phyloP scores from a whole-genome alignment of 2,888 invertebrate genomes.

The Lumbricus terrestris region DNA sequence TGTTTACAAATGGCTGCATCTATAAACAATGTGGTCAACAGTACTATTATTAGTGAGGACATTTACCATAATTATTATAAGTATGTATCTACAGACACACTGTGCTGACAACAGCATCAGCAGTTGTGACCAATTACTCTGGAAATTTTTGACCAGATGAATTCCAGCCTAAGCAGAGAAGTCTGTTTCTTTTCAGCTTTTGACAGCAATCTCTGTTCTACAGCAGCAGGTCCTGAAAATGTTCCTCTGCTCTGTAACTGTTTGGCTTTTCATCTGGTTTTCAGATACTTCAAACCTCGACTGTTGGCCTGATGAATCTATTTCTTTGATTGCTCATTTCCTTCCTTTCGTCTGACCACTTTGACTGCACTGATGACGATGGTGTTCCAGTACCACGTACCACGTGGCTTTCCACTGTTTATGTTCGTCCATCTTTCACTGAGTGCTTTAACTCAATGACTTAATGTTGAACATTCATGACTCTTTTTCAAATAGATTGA shows the following conservation, averaged over 20 bases:
- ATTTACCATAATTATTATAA: neutral
- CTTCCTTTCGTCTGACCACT: neutral
- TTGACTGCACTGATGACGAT: neutral
- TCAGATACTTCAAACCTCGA: neutral
- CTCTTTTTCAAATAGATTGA: neutral
- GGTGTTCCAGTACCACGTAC: neutral
- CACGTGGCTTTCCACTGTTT: neutral
- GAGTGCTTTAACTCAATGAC: no score
- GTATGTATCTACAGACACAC: neutral
- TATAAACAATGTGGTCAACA: neutral
- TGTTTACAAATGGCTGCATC: neutral
- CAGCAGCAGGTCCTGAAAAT: neutral
- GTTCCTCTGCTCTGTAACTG: neutral
- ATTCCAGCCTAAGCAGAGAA: neutral
- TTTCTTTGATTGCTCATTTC: neutral
- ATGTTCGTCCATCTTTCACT: neutral
- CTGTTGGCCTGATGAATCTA: neutral
- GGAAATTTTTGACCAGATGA: neutral
- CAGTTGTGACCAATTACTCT: neutral
- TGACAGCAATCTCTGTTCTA: neutral
- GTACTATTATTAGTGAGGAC: neutral
- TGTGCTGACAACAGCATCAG: neutral
- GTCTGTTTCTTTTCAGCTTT: neutral
- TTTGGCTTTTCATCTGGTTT: neutral
- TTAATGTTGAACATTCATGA: neutral